A percentile compares a stretch with the other conserved stretches of the same genome.
Conservation (phyloP, 1,140 invertebrate genomes). For the Calephelis virginiensis region DNA sequence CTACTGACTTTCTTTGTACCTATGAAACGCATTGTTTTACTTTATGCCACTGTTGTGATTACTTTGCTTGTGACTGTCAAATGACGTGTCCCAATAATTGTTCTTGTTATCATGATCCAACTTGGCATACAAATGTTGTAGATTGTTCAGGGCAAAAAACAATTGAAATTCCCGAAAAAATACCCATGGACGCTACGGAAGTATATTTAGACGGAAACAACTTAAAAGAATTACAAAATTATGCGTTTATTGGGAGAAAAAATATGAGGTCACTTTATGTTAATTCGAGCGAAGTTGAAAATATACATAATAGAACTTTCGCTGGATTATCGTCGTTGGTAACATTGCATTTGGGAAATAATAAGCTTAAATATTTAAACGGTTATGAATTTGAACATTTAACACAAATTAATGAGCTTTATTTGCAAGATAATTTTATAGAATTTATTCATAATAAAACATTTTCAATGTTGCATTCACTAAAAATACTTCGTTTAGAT, state of each 20-base stretch:
- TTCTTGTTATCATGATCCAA: constrained; percentile 94
- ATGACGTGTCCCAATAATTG: constrained; percentile 96
- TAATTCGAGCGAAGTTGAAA: constrained; percentile 90
- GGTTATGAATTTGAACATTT: constrained; percentile 95
- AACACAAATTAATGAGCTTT: constrained; percentile 88
- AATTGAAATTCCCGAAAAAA: constrained; percentile 87
- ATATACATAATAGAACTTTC: constrained; percentile 94
- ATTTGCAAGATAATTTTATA: constrained; percentile 92
- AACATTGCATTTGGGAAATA: constrained; percentile 91
- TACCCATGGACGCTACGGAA: constrained; percentile 96
- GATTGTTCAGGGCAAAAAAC: constrained; percentile 89
- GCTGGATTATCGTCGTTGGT: constrained; percentile 91
- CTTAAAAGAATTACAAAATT: constrained; percentile 90
- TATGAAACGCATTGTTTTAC: constrained; percentile 96
- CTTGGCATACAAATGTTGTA: constrained; percentile 95
- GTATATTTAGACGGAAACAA: constrained; percentile 94
- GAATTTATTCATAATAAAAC: constrained; percentile 88
- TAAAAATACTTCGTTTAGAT: constrained; percentile 89
- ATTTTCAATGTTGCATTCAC: constrained; percentile 84
- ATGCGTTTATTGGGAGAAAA: constrained; percentile 94
- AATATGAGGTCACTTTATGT: constrained; percentile 92
- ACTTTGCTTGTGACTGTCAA: constrained; percentile 96
- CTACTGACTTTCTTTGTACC: constrained; percentile 92
- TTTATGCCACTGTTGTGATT: constrained; percentile 95
- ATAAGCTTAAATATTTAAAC: constrained; percentile 87